Base-by-base conservation (phyloP, 2,113 vertebrate species). In the Echinops telfairi region DNA sequence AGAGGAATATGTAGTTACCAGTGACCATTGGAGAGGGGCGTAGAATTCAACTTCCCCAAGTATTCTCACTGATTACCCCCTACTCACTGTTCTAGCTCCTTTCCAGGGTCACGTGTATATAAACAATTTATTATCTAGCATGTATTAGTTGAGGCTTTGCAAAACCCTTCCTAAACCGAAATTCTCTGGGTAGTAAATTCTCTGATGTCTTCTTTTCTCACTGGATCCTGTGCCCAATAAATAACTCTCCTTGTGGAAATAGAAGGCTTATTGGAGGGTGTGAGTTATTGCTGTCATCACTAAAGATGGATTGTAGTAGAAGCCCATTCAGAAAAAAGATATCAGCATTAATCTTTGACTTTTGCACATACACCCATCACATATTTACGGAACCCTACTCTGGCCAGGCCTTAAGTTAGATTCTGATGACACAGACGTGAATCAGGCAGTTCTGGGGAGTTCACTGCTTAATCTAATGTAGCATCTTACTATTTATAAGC, bases 241-340 rank as follows among this genome's bases (percentile, higher is more conserved):
- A 47, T 84, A n/a, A 4, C 5, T 93, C 23, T 93, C 40, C 36
- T 90, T 77, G 47, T 43, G 20, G 60, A 87, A 85, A 9, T 33
- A 31, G 70, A 79, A 92, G 38, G 80, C 43, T 83, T 79, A 57
- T 79, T 90, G 80, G 10, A 76, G n/a, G 22, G 0, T 27, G n/a
- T 80, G 71, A 16, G 16, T 92, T 85, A 58, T n/a, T 58, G 17
- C n/a, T 68, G 11, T 83, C 27, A 77, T 15, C n/a, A 78, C 70
- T 95, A 82, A 93, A 84, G 33, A 62, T 71, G 64, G 43, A 75
- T 92, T 86, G n/a, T 31, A 90, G 73, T 80, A 14, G 80, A 92
- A 87, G 77, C 12, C 22, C 84, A 76, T 27, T 43, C 23, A 60
- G 93, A 82, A 15, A 31, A 57, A 57, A 84, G 43, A 57, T 11